These are phyloP conservation scores for Hybognathus amarus DNA, from an alignment of 2,797 vertebrate genomes.

Conservation along the genomic window DNA sequence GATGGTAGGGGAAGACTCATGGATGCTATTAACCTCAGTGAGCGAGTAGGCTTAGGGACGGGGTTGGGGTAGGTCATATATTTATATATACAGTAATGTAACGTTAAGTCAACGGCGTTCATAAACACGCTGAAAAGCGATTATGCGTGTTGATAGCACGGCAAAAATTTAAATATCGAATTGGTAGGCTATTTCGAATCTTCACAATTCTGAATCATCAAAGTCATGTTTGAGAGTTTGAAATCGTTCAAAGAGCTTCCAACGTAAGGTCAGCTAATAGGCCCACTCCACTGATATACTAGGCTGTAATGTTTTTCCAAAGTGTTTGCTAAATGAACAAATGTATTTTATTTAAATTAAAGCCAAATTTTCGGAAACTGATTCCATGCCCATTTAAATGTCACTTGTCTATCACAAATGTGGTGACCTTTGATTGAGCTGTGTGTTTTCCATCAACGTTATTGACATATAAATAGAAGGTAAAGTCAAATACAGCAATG, in stretches of 20 bases:
- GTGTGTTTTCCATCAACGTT: constrained; percentile 3
- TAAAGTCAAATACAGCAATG: constrained; percentile 8
- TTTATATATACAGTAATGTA: too few species aligned
- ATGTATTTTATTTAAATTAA: neutral
- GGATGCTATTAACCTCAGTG: too few species aligned
- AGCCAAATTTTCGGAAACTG: neutral
- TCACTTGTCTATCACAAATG: neutral
- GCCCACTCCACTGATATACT: neutral
- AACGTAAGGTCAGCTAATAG: neutral
- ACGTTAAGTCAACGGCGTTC: too few species aligned
- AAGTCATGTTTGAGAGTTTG: neutral
- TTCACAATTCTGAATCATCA: too few species aligned
- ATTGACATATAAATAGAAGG: constrained; percentile 32
- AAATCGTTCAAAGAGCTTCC: neutral
- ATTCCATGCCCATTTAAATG: neutral
- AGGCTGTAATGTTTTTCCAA: neutral
- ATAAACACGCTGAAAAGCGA: too few species aligned
- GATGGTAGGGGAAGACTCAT: too few species aligned
- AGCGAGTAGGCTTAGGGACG: too few species aligned
- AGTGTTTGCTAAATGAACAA: neutral
- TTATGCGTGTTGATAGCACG: too few species aligned
- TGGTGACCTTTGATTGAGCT: constrained; percentile 19
- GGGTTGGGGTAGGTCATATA: too few species aligned
- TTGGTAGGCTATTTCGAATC: neutral
- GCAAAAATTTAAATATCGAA: too few species aligned